Evolutionary conservation across 1,140 invertebrate species (phyloP).

Genomic region (Hermetia illucens): DNA sequence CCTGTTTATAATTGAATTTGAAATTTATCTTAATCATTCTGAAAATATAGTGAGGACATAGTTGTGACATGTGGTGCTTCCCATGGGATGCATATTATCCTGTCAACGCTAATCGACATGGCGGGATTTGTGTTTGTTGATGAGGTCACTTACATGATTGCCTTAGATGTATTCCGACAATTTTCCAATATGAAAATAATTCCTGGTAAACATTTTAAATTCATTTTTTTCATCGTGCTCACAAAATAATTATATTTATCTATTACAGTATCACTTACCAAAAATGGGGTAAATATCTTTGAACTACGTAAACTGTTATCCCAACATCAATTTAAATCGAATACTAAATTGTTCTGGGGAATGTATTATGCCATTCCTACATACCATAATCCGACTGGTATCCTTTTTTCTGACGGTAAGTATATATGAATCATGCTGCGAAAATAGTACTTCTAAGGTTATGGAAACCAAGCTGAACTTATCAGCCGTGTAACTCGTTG

Average conservation of each 20-base stretch:
- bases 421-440: too few species aligned
- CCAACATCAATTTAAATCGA: constrained; percentile 16
- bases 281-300: constrained; percentile 37
- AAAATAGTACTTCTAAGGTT: too few species aligned
- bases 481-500: too few species aligned
- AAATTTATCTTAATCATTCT: constrained; percentile 11
- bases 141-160: constrained; percentile 53
- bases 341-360: constrained; percentile 39
- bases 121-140: constrained; percentile 48
- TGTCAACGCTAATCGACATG: constrained; percentile 40
- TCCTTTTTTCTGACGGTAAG: constrained; percentile 34
- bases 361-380: constrained; percentile 49
- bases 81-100: constrained; percentile 42
- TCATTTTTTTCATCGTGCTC: constrained; percentile 26
- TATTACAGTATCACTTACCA: constrained; percentile 32
- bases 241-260: too few species aligned
- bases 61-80: constrained; percentile 49
- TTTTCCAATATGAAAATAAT: constrained; percentile 41
- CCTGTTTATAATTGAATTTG: constrained; percentile 3
- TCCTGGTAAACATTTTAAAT: constrained; percentile 23
- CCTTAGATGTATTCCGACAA: constrained; percentile 38
- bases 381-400: constrained; percentile 52
- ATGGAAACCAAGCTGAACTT: too few species aligned
- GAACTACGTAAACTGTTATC: constrained; percentile 28
- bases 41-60: constrained; percentile 40